A percentile compares a stretch with the other conserved stretches of the same genome.
Conservation (phyloP, 2,888 invertebrate genomes). For the Caenorhabditis japonica region DNA sequence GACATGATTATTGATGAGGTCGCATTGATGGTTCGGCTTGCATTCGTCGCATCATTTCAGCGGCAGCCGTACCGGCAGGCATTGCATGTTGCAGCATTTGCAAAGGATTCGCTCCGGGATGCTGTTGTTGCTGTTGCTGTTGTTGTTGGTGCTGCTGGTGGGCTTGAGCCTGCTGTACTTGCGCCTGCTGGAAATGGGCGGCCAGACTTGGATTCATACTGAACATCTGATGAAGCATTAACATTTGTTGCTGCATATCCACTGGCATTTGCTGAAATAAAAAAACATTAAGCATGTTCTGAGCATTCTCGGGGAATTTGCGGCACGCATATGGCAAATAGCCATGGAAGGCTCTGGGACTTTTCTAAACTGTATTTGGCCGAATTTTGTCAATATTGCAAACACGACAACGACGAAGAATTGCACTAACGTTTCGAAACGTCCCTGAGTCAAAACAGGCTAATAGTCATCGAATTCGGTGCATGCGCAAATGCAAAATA, state of each 20-base stretch:
- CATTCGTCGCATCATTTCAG: conserved; percentile 50
- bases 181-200: conserved; percentile 7
- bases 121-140: conserved; percentile 23
- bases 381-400: conserved; percentile 5
- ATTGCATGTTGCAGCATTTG: conserved; percentile 26
- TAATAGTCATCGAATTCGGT: too few species aligned
- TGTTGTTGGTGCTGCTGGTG: conserved; percentile 18
- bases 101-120: conserved; percentile 10
- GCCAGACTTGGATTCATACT: conserved; percentile 21
- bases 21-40: conserved; percentile 26
- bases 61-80: conserved; percentile 1
- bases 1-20: conserved; percentile 29
- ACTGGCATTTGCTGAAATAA: conserved; percentile 8
- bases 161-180: conserved; percentile 14
- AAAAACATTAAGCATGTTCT: too few species aligned
- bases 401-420: too few species aligned
- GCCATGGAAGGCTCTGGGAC: too few species aligned
- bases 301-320: neutral
- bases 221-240: conserved; percentile 7
- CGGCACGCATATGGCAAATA: too few species aligned
- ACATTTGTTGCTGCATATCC: conserved; percentile 15
- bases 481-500: too few species aligned
- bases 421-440: too few species aligned
- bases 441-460: too few species aligned
- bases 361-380: too few species aligned